Base-by-base conservation (phyloP, 2,888 invertebrate species). In the Seira musarum region DNA sequence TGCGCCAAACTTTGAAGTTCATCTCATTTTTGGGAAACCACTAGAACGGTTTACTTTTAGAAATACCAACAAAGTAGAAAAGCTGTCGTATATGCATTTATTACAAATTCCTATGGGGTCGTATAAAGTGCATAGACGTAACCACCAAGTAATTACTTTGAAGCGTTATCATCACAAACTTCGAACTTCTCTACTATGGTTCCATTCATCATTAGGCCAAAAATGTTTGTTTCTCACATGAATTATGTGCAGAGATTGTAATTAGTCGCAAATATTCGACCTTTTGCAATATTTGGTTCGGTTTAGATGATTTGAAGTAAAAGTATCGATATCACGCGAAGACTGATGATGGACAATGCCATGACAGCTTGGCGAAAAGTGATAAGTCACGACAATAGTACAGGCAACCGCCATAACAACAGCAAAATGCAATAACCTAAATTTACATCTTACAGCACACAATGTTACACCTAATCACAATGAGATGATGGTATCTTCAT, bases 331-430 rank as follows among this genome's bases (percentile, higher is more conserved):
- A 53, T 53, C 30, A 17, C 53, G 53, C 53, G 6, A n/a, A 53
- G n/a, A 53, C 13, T 17, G n/a, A 53, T 53, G 53, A 53, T 53
- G 53, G 53, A 53, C 53, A 53, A 53, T 53, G 53, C n/a, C 53
- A 53, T 53, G 53, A 53, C 15, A 53, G 17, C 53, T 30, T n/a
- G 40, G 25, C 35, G 17, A 40, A 63, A 65, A 65, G 65, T 65
- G 65, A 65, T 65, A 25, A 65, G 65, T 65, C 65, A 65, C 65
- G 65, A 65, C 53, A 53, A 53, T 13, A 17, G 53, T 13, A 53
- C 53, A n/a, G 53, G n/a, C 3, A 53, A 53, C 17, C 3, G 53
- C 3, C 53, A 53, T 5, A 30, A 13, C 15, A 53, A 53, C 53
- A 53, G 53, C 53, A 13, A n/a, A 53, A 53, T 53, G 53, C 53